Evolutionary conservation across 2,888 invertebrate species (phyloP).

Genomic region (Congeria kusceri): DNA sequence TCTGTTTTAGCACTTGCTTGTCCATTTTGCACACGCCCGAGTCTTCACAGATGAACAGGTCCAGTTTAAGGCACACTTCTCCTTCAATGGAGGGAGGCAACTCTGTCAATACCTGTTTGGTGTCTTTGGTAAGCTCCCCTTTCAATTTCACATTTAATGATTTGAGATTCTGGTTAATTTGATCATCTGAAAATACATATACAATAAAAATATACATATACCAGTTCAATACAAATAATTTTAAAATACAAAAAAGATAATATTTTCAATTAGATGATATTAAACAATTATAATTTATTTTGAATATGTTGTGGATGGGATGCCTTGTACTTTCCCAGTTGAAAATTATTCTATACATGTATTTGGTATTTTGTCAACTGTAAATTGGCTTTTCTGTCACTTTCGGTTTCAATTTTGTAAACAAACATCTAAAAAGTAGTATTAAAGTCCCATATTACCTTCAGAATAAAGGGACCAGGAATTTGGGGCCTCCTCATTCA

Average conservation of each 20-base stretch:
- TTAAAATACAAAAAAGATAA: no score
- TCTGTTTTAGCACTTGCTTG: slow-evolving; percentile 18
- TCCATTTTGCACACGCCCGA: slow-evolving; percentile 55
- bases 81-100: slow-evolving; percentile 19
- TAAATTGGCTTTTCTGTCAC: no score
- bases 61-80: slow-evolving; percentile 36
- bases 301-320: no score
- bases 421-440: no score
- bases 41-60: slow-evolving; percentile 57
- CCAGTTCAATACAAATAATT: no score
- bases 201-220: no score
- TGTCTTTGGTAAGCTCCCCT: slow-evolving; percentile 39
- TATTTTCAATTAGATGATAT: no score
- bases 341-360: no score
- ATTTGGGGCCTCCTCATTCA: slow-evolving; percentile 79
- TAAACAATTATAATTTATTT: no score
- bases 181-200: slow-evolving; percentile 41
- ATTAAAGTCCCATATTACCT: slow-evolving; percentile 54
- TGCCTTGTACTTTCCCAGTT: no score
- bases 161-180: slow-evolving; percentile 13
- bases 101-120: slow-evolving; percentile 35
- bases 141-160: slow-evolving; percentile 14
- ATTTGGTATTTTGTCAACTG: no score
- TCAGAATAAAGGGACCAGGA: slow-evolving; percentile 69
- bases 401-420: no score